Conservation (phyloP, 37 sponge, comb jelly and placozoan species). For the Agelas oroides region DNA sequence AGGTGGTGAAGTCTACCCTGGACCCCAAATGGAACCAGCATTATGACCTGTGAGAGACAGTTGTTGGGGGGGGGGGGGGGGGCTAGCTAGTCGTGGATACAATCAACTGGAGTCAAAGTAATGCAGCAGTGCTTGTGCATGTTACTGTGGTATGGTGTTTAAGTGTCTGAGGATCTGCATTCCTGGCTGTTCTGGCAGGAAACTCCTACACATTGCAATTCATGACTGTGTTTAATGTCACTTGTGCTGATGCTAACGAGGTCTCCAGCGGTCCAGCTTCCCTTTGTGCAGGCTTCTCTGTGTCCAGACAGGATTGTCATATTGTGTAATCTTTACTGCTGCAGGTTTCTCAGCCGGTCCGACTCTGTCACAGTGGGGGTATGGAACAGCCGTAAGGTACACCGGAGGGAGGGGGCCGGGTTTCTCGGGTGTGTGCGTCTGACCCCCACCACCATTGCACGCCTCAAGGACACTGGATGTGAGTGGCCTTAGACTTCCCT, state of each 20-base stretch:
- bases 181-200: too few relatives aligned
- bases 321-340: too few relatives aligned
- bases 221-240: too few relatives aligned
- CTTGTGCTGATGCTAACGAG: too few relatives aligned
- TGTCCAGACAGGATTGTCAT: too few relatives aligned
- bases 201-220: too few relatives aligned
- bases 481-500: too few relatives aligned
- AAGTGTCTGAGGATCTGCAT: slow-evolving; percentile 4
- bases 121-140: too few relatives aligned
- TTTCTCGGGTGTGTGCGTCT: slow-evolving; percentile 94
- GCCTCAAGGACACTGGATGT: slow-evolving; percentile 97
- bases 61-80: background rate
- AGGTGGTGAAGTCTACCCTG: slow-evolving; percentile 76
- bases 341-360: slow-evolving; percentile 77
- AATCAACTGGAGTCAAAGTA: too few relatives aligned
- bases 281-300: too few relatives aligned
- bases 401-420: slow-evolving; percentile 78
- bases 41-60: slow-evolving; percentile 88
- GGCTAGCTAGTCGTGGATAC: background rate
- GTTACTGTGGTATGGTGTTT: background rate
- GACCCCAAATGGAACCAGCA: slow-evolving; percentile 98
- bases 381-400: slow-evolving; percentile 82
- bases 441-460: slow-evolving; percentile 56
- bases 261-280: too few relatives aligned
- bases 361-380: slow-evolving; percentile 85